A percentile compares a stretch with the other conserved stretches of the same genome.
Evolutionary conservation across 2,888 invertebrate species (phyloP).

Genomic region (Dorcus parallelipipedus): DNA sequence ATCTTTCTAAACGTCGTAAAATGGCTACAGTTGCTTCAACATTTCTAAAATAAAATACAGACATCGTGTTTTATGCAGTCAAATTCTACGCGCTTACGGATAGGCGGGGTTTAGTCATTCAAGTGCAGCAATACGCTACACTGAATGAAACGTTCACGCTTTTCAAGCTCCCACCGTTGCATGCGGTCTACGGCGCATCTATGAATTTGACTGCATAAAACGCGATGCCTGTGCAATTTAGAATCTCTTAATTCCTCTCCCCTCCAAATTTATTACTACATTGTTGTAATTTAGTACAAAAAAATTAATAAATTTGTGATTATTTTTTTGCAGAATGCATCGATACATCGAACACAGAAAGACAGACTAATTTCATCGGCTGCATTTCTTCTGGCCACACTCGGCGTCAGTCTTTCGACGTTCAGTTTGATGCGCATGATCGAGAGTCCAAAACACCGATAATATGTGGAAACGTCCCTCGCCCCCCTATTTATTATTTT

Average conservation of each 20-base stretch:
- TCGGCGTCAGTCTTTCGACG: slow-evolving; percentile 45
- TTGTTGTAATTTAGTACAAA: background rate
- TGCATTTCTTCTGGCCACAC: slow-evolving; percentile 43
- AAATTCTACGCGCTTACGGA: too few relatives aligned
- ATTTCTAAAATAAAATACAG: too few relatives aligned
- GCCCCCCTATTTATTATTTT: slow-evolving; percentile 1
- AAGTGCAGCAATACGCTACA: too few relatives aligned
- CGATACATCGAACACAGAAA: slow-evolving; percentile 23
- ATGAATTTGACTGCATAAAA: too few relatives aligned
- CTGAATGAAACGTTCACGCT: too few relatives aligned
- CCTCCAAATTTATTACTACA: background rate
- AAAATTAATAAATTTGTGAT: background rate
- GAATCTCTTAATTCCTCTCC: background rate
- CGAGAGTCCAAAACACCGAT: slow-evolving; percentile 19
- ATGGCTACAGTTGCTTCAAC: too few relatives aligned
- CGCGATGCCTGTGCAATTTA: too few relatives aligned
- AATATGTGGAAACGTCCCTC: slow-evolving; percentile 3
- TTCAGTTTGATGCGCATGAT: slow-evolving; percentile 44
- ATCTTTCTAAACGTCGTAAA: too few relatives aligned
- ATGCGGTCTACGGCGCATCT: too few relatives aligned
- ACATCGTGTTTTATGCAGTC: too few relatives aligned
- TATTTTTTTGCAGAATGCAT: slow-evolving; percentile 32
- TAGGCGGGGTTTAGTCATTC: too few relatives aligned
- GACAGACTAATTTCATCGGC: slow-evolving; percentile 42
- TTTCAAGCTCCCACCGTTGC: too few relatives aligned